A percentile compares a stretch with the other conserved stretches of the same genome.
Conservation (phyloP, 1,140 invertebrate genomes). For the Drosophila teissieri region DNA sequence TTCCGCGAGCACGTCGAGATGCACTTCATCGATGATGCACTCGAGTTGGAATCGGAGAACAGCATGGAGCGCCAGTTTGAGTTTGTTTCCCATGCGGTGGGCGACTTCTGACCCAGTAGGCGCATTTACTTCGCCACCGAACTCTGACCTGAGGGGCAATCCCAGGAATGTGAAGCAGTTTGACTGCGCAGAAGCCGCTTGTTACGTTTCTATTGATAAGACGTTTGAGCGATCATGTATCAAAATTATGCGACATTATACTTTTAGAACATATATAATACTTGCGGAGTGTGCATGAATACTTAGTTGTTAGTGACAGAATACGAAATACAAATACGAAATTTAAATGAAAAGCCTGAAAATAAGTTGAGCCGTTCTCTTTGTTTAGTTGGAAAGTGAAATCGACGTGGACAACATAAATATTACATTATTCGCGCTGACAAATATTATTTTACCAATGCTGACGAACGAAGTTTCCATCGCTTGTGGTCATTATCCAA, state of each 20-base stretch:
- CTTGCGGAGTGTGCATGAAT: constrained; percentile 26
- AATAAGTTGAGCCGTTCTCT: constrained; percentile 16
- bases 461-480: background rate
- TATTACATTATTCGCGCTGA: constrained; percentile 13
- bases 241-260: constrained; percentile 21
- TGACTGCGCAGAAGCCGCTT: constrained; percentile 39
- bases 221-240: constrained; percentile 28
- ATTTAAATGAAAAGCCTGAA: constrained; percentile 21
- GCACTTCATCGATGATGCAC: constrained; percentile 84
- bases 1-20: constrained; percentile 85
- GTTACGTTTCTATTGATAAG: constrained; percentile 43
- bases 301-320: constrained; percentile 35
- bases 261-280: constrained; percentile 1
- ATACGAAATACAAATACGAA: constrained; percentile 31
- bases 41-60: constrained; percentile 46
- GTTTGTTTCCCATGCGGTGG: constrained; percentile 77
- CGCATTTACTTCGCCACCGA: constrained; percentile 60
- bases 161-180: constrained; percentile 18
- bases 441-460: constrained; percentile 17
- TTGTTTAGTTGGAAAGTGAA: constrained; percentile 40
- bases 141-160: constrained; percentile 28
- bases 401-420: constrained; percentile 17
- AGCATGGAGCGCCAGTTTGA: constrained; percentile 78
- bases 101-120: constrained; percentile 78
- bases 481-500: constrained; percentile 15